Evolutionary conservation across 2,113 vertebrate species (phyloP), one percentile per base, ranked within the genome.

Genomic region (Myrmophylax atrothorax): DNA sequence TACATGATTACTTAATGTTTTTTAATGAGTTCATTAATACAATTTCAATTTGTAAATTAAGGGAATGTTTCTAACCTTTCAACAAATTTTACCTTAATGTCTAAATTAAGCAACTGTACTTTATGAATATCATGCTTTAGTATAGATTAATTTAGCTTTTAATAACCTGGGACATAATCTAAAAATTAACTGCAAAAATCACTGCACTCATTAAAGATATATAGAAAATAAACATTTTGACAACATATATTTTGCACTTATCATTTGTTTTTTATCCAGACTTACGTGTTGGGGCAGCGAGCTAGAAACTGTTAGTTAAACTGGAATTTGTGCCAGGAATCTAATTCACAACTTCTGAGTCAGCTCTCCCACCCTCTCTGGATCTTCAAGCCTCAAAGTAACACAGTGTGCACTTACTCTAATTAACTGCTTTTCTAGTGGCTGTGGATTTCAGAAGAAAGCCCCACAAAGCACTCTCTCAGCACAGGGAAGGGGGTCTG

Each of bases 281-380:
- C 95, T 96, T 97, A 95, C 63, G 12, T 98, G 97, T 98, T 97
- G 96, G 97, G 97, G 95, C 97, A 98, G 94, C 90, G 92, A 96
- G 97, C 94, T 59, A 96, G 95, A 98, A 98, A 97, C 97, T 98
- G 97, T 97, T 97, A 95, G 84, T 97, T 96, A 91, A 93, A 89
- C 94, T 83, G 84, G 93, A 95, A 94, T 75, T 93, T 82, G 88
- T 97, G 97, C 97, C 98, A 98, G 97, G 97, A 97, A 98, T 97
- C 96, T 93, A 96, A 96, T 98, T 98, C 92, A 94, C 97, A 96
- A 96, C 95, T 97, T 97, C 94, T 96, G 97, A 98, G 95, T 98
- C 97, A 97, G 97, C 91, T 93, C 95, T 97, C 95, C 94, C 92
- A 96, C 87, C 95, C 95, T 73, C 44, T 37, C 94, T 96, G 91